A percentile compares a stretch with the other conserved stretches of the same genome.
phyloP scores from a whole-genome alignment of 2,797 vertebrate species.

The Cichlasoma orientale region DNA sequence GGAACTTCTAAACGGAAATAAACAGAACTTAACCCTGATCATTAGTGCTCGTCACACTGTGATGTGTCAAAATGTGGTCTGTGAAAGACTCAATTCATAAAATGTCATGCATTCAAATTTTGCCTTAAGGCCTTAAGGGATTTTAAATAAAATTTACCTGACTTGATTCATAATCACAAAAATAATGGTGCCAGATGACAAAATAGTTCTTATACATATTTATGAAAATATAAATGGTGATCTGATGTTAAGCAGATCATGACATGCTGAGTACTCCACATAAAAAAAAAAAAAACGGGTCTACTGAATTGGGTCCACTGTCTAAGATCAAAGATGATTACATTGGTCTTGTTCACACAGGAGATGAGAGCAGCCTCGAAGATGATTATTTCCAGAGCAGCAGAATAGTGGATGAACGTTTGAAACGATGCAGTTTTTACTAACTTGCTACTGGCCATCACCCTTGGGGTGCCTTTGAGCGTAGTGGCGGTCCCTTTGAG shows the following conservation, averaged over 20 bases:
- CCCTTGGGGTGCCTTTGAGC: constrained; percentile 21
- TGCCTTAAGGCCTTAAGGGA: background rate
- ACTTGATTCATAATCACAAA: background rate
- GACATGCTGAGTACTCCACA: background rate
- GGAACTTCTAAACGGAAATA: background rate
- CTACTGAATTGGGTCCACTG: too few species aligned
- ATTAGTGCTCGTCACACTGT: background rate
- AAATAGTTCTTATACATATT: background rate
- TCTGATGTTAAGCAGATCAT: background rate
- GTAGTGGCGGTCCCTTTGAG: background rate
- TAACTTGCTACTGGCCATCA: constrained; percentile 10
- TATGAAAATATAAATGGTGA: background rate
- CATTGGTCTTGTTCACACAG: constrained; percentile 3
- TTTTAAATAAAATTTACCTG: background rate
- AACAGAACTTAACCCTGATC: background rate
- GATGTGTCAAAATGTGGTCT: background rate
- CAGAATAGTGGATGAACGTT: constrained; percentile 5
- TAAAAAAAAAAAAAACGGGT: background rate
- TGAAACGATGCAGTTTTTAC: constrained; percentile 17
- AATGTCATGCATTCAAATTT: background rate
- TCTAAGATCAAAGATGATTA: constrained; percentile 34
- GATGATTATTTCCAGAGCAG: constrained; percentile 39
- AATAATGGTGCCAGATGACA: background rate
- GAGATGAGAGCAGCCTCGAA: constrained; percentile 26
- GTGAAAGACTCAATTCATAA: background rate